These are phyloP conservation scores for Chaunax sp. DNA, from an alignment of 2,797 vertebrate species.

Conservation along the genomic window DNA sequence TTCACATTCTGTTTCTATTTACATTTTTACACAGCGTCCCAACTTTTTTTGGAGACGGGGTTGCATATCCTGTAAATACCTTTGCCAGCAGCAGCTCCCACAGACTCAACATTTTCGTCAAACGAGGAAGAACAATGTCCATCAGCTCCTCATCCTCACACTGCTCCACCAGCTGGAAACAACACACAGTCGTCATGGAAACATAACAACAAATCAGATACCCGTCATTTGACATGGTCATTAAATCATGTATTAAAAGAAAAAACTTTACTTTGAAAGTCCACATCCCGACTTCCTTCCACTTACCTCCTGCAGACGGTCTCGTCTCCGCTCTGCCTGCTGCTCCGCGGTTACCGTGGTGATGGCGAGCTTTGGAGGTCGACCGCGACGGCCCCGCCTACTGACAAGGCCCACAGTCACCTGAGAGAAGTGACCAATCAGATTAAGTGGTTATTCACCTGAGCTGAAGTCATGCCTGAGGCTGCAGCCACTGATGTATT, in stretches of 20 bases:
- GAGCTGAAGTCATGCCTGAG: not conserved
- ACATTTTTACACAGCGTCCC: too few relatives aligned
- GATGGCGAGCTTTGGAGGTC: slow-evolving; percentile 80
- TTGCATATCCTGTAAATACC: too few relatives aligned
- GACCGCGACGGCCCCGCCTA: slow-evolving; percentile 80
- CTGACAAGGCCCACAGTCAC: slow-evolving; percentile 68
- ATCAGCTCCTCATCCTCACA: slow-evolving; percentile 90
- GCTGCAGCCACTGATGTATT: not conserved
- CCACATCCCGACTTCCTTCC: not conserved
- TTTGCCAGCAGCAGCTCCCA: slow-evolving; percentile 94
- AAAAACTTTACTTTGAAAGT: not conserved
- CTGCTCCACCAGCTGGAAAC: slow-evolving; percentile 86
- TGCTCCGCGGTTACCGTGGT: slow-evolving; percentile 71
- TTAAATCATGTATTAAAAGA: not conserved
- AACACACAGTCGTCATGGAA: not conserved
- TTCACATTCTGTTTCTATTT: too few relatives aligned
- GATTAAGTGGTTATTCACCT: not conserved
- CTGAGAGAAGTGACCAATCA: slow-evolving; percentile 35
- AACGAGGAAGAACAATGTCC: slow-evolving; percentile 89
- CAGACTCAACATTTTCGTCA: slow-evolving; percentile 89
- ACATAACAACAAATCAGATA: not conserved
- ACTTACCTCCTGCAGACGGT: slow-evolving; percentile 87
- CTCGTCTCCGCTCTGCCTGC: slow-evolving; percentile 81
- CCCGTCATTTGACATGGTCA: not conserved
- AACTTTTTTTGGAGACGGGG: too few relatives aligned